These are phyloP conservation scores for Dendrolimus pini DNA, from an alignment of 2,888 invertebrate species.

Conservation along the genomic window DNA sequence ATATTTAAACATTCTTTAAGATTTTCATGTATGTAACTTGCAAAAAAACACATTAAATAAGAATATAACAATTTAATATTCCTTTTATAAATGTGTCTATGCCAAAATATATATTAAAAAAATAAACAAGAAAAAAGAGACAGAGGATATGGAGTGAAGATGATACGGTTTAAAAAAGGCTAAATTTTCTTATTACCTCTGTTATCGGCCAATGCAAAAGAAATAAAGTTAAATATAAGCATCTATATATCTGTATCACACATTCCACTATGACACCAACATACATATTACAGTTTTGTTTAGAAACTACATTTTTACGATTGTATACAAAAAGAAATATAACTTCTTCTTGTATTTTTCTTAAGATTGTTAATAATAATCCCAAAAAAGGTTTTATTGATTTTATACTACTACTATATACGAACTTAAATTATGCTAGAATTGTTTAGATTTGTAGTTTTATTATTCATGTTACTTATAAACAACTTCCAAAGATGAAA, in stretches of 20 bases:
- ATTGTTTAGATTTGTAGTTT: too few relatives aligned
- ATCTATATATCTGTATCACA: constrained; percentile 13
- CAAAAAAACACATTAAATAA: too few relatives aligned
- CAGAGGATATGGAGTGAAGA: constrained; percentile 33
- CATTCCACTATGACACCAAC: constrained; percentile 14
- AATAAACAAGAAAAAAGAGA: constrained; percentile 26
- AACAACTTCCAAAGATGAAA: too few relatives aligned
- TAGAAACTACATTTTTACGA: not conserved
- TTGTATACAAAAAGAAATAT: not conserved
- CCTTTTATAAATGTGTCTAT: not conserved
- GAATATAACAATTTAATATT: too few relatives aligned
- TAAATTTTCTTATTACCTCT: constrained; percentile 60
- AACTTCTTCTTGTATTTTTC: too few relatives aligned
- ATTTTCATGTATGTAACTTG: too few relatives aligned
- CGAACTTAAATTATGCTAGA: too few relatives aligned
- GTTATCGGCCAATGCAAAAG: constrained; percentile 60
- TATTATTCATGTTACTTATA: too few relatives aligned
- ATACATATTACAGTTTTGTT: constrained; percentile 2
- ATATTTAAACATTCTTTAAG: too few relatives aligned
- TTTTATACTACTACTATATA: too few relatives aligned
- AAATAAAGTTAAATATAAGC: constrained; percentile 42
- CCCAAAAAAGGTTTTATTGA: too few relatives aligned
- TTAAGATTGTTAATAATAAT: too few relatives aligned
- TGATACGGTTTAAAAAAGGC: constrained; percentile 39
- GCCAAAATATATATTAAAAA: constrained; percentile 14